Conservation (phyloP, 1,140 invertebrate genomes). For the Lepidurus packardi region DNA sequence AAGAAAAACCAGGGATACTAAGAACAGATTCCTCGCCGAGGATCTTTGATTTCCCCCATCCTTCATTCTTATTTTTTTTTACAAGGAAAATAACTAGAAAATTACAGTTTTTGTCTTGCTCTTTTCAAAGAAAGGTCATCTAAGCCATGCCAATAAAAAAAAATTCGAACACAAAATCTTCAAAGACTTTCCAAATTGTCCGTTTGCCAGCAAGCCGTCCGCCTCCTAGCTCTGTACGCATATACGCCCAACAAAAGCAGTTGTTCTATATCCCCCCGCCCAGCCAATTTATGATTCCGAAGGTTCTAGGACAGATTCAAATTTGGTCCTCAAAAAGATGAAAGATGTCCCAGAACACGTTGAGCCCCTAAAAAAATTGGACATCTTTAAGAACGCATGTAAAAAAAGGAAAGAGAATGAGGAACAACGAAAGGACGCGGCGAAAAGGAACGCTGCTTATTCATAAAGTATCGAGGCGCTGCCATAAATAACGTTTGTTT, state of each 20-base stretch:
- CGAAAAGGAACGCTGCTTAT: background rate
- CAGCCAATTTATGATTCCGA: background rate
- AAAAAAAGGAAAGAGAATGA: background rate
- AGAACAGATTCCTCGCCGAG: background rate
- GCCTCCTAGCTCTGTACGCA: background rate
- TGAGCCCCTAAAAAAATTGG: background rate
- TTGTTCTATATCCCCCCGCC: background rate
- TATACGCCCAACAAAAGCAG: slow-evolving; percentile 14
- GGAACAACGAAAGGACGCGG: background rate
- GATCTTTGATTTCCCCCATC: background rate
- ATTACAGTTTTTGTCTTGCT: background rate
- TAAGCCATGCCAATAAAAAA: background rate
- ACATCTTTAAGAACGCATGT: background rate
- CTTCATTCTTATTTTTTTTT: background rate
- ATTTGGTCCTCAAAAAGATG: background rate
- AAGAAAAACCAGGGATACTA: background rate
- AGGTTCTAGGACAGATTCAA: background rate
- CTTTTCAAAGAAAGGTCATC: background rate
- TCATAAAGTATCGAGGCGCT: slow-evolving; percentile 19
- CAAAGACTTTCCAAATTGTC: slow-evolving; percentile 15
- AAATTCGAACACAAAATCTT: background rate
- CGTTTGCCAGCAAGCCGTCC: slow-evolving; percentile 10
- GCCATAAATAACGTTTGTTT: slow-evolving; percentile 8
- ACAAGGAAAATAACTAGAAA: no score
- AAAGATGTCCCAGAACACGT: background rate